These are phyloP conservation scores for Opisthograptis luteolata DNA, from an alignment of 2,888 invertebrate species.

Conservation along the genomic window DNA sequence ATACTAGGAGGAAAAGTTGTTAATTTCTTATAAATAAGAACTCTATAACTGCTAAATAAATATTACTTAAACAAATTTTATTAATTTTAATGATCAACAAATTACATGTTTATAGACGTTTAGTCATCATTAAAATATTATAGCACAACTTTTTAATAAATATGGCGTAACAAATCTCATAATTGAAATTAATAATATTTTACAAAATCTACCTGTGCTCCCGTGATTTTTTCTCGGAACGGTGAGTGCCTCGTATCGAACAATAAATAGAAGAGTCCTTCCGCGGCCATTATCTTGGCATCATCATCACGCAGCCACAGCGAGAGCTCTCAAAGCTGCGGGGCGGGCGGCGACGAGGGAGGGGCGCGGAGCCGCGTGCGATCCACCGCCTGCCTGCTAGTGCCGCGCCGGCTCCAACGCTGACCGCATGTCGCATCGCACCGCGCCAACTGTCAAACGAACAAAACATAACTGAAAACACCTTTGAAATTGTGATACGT, in stretches of 20 bases:
- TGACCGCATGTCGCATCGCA: slow-evolving; percentile 63
- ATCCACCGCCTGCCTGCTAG: slow-evolving; percentile 74
- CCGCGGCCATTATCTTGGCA: slow-evolving; percentile 79
- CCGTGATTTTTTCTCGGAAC: slow-evolving; percentile 60
- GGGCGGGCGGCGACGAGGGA: slow-evolving; percentile 53
- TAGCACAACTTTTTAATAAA: slow-evolving; percentile 1
- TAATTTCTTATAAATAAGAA: too few species aligned
- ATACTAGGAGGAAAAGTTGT: too few species aligned
- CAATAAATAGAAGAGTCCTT: slow-evolving; percentile 81
- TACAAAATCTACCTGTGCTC: slow-evolving; percentile 45
- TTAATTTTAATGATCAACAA: too few species aligned
- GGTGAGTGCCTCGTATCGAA: slow-evolving; percentile 69
- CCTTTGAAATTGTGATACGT: slow-evolving; percentile 54
- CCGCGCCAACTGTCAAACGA: slow-evolving; percentile 51
- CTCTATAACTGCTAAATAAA: too few species aligned
- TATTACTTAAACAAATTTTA: too few species aligned
- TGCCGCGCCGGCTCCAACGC: slow-evolving; percentile 74
- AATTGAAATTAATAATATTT: slow-evolving; percentile 18
- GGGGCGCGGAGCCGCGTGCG: slow-evolving; percentile 66
- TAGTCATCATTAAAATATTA: background rate
- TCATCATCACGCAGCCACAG: slow-evolving; percentile 77
- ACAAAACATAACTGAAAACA: slow-evolving; percentile 73
- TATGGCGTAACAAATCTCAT: slow-evolving; percentile 2
- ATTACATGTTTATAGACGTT: too few species aligned
- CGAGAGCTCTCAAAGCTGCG: slow-evolving; percentile 77